Evolutionary conservation across 2,797 vertebrate genomes (phyloP), one percentile per base, ranked within the genome.

Genomic region (Falco berigora): DNA sequence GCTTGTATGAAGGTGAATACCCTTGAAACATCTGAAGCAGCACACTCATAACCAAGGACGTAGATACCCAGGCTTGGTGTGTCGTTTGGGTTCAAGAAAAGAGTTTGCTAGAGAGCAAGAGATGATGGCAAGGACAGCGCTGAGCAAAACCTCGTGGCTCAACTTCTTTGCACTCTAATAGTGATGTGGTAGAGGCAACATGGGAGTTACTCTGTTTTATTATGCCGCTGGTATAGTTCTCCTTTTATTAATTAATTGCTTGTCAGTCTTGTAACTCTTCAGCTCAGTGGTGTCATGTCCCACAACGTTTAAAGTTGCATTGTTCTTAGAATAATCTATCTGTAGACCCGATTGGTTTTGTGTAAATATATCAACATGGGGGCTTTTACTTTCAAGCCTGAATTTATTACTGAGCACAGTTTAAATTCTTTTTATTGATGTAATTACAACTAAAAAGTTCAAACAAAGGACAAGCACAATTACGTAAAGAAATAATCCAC

Each of bases 381-480:
- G 49, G 90, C 84, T 86, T 82, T 40, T 62, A 67, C 69, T 94
- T 86, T 77, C 53, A 88, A 93, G 38, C 34, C 72, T 81, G 42
- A 90, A 90, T 93, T 88, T 89, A 86, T 96, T 95, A 62, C 62
- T 55, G 14, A 91, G 49, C 46, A 59, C 55, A 72, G 72, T 86
- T 91, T 68, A 92, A 86, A 79, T 90, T 91, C 25, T 89, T 90
- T 96, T 81, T 90, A 96, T 74, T 79, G 82, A 68, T 80, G 55
- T 49, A 92, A 82, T 93, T 97, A 61, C 49, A 91, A 42, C 52
- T 61, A 66, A 83, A 94, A 84, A 85, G 92, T 94, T 97, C 91
- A 96, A 94, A 91, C 56, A 94, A 90, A 92, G 84, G 88, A 78
- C 93, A 94, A 87, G 72, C 77, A 80, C 53, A 90, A 80, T 94